Evolutionary conservation across 2,888 invertebrate species (phyloP), one percentile per base, ranked within the genome.

Genomic region (Boloria selene): DNA sequence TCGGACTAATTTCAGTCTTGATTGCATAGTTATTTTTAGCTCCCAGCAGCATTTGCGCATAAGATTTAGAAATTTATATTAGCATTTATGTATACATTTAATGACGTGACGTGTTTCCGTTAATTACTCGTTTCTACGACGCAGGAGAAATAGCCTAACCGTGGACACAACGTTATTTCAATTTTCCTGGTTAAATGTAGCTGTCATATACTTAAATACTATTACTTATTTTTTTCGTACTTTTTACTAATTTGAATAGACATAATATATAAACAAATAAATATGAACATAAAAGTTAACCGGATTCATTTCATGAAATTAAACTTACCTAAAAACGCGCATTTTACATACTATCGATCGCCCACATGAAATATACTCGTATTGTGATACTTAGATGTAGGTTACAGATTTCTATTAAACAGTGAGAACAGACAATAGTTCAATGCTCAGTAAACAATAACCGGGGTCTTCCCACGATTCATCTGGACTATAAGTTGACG

Each of bases 391-490:
- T 14, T 61, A 47, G 42, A 63, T 69, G 44, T 65, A 60, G 68
- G 68, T 65, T 62, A 67, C 38, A 65, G 63, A 63, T 69, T 62
- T 68, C 65, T 60, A 69, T 49, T 22, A 60, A 61, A 31, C 50
- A 3, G 31, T 54, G 53, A 26, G 42, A 51, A 56, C 49, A 59
- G 53, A 54, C 51, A 61, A 62, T 62, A 56, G 65, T 70, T 62
- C 67, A 56, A 70, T 68, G 70, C 61, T 68, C 75, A 79, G 74
- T 76, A 74, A 79, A 83, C 79, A 80, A 82, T 82, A 76, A 79
- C 75, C 72, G 74, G 72, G 70, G 76, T 75, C 75, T 81, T 86
- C 83, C 79, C 85, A 86, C 85, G 85, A 66, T 72, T 61, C 70
- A 71, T 73, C 74, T 72, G 73, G 73, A 74, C 75, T 69, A 78